Conservation (phyloP, 2,888 invertebrate genomes). For the Pimpla rufipes region DNA sequence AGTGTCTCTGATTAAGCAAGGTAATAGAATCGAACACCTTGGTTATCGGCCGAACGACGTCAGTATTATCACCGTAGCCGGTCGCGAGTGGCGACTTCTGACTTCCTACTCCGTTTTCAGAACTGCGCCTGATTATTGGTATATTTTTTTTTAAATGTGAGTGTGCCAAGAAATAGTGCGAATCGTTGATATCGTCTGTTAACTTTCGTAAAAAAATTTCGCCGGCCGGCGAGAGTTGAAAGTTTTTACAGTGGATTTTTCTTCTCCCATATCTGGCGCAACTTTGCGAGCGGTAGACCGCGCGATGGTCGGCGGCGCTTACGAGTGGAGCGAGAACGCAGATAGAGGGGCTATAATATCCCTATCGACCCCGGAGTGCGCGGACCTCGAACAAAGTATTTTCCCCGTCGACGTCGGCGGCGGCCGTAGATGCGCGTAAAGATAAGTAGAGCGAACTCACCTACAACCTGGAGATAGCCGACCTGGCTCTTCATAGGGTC, state of each 20-base stretch:
- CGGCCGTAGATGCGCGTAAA: conserved; percentile 39
- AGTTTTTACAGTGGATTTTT: neutral
- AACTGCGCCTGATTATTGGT: too few species aligned
- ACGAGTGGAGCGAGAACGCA: neutral
- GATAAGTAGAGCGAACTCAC: conserved; percentile 84
- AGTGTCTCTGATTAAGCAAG: too few species aligned
- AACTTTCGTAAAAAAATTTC: too few species aligned
- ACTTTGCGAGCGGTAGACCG: conserved; percentile 7
- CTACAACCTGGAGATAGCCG: conserved; percentile 89
- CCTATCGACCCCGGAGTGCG: conserved; percentile 17
- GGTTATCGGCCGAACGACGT: too few species aligned
- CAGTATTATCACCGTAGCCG: too few species aligned
- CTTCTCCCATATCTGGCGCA: neutral
- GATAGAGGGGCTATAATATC: conserved; percentile 1
- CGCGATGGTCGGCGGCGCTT: neutral
- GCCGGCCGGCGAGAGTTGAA: neutral
- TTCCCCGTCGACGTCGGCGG: neutral
- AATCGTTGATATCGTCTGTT: neutral
- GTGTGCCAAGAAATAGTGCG: too few species aligned
- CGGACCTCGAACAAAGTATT: conserved; percentile 33
- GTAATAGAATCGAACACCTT: too few species aligned
- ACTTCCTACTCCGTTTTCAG: too few species aligned
- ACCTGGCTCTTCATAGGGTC: conserved; percentile 92
- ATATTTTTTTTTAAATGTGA: too few species aligned
- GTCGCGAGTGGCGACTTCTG: too few species aligned